Evolutionary conservation across 2,113 vertebrate species (phyloP).

Genomic region (Dromaius novaehollandiae): DNA sequence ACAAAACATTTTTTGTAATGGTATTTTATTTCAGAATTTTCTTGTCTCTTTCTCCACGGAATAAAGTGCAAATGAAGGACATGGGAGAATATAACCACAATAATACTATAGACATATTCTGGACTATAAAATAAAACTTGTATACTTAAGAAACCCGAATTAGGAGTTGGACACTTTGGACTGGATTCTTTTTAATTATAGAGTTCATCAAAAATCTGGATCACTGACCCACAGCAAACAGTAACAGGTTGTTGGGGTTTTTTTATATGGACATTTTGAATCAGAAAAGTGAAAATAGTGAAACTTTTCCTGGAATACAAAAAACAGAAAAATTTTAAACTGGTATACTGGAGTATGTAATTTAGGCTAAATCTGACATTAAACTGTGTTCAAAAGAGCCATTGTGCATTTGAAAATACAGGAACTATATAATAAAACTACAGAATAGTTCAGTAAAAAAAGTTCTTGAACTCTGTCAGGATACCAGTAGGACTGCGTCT

Average conservation of each 20-base stretch:
- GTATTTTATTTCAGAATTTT: neutral
- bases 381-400: neutral
- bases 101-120: neutral
- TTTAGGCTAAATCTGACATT: neutral
- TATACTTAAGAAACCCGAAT: neutral
- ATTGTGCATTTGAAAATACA: neutral
- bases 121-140: neutral
- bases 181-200: neutral
- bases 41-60: neutral
- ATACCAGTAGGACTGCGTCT: neutral
- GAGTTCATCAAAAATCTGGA: neutral
- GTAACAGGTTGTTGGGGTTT: too few relatives aligned
- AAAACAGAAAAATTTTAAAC: neutral
- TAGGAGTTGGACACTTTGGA: neutral
- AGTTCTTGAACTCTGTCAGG: neutral
- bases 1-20: neutral
- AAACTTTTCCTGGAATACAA: neutral
- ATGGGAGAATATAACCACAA: neutral
- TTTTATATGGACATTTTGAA: too few relatives aligned
- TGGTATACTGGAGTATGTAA: neutral
- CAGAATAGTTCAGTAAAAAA: neutral
- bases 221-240: neutral
- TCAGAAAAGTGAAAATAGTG: too few relatives aligned
- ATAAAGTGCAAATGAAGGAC: neutral
- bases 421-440: neutral